Evolutionary conservation across 2,888 invertebrate genomes (phyloP).

Genomic region (Drosophila bunnanda): DNA sequence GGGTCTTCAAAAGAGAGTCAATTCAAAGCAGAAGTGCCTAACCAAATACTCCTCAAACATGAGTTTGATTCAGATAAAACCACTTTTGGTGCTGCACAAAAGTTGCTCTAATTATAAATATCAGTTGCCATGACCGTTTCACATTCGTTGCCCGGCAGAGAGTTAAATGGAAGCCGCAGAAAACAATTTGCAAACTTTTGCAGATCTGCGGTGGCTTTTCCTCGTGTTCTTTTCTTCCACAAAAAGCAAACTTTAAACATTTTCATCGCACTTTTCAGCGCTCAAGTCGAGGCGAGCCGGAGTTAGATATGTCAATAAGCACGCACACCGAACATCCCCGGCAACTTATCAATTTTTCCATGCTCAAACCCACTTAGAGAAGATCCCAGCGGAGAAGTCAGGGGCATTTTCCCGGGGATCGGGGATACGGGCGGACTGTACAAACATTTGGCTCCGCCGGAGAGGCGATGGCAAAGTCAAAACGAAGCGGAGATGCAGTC

Average conservation of each 20-base stretch:
- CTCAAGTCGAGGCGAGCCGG: conserved; percentile 1
- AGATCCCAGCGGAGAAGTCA: conserved; percentile 18
- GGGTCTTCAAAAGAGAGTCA: conserved; percentile 1
- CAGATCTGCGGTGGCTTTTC: conserved; percentile 40
- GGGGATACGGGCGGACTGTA: conserved; percentile 39
- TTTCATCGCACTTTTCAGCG: conserved; percentile 44
- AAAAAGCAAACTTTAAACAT: conserved; percentile 50
- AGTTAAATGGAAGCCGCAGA: conserved; percentile 39
- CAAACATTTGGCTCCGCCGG: conserved; percentile 58
- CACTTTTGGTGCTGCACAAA: conserved; percentile 18
- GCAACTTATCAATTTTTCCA: conserved; percentile 57
- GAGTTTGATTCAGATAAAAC: conserved; percentile 17
- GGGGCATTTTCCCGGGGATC: background rate
- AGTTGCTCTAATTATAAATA: conserved; percentile 44
- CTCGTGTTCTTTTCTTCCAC: conserved; percentile 13
- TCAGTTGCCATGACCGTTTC: conserved; percentile 23
- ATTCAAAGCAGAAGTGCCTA: background rate
- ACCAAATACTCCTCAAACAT: background rate
- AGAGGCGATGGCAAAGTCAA: conserved; percentile 56
- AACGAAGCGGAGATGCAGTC: conserved; percentile 59
- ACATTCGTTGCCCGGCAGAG: conserved; percentile 31
- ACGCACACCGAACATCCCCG: conserved; percentile 38
- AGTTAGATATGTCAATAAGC: conserved; percentile 56
- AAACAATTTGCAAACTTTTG: conserved; percentile 46
- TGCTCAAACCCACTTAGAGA: conserved; percentile 30